These are phyloP conservation scores for Meda fulgida DNA, from an alignment of 2,797 vertebrate genomes.

Conservation along the genomic window DNA sequence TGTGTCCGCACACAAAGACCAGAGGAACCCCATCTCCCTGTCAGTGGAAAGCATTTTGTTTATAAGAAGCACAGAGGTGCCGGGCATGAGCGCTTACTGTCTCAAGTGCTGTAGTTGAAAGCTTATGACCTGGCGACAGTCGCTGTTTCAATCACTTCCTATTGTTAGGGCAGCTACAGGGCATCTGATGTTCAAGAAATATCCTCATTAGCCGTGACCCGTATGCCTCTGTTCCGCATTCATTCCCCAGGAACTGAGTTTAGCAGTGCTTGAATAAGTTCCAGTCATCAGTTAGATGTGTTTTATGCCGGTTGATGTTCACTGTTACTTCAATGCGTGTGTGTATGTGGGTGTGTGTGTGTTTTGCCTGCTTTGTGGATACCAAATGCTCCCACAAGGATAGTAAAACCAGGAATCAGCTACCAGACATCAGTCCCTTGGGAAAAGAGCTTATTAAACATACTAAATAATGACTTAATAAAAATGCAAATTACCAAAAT, in stretches of 20 bases:
- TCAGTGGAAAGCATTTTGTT: constrained; percentile 25
- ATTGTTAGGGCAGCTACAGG: constrained; percentile 32
- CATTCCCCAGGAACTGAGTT: not conserved
- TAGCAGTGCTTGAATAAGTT: not conserved
- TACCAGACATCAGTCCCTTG: not conserved
- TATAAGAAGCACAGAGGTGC: constrained; percentile 30
- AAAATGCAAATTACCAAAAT: not conserved
- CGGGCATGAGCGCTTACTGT: not conserved
- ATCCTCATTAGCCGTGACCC: constrained; percentile 33
- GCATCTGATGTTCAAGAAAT: constrained; percentile 34
- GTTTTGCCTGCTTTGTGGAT: not conserved
- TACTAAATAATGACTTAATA: not conserved
- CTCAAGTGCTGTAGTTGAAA: constrained; percentile 29
- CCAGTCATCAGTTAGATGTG: not conserved
- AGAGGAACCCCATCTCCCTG: not conserved
- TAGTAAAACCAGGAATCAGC: not conserved
- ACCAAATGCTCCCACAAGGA: not conserved
- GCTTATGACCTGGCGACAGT: constrained; percentile 30
- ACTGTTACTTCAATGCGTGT: constrained; percentile 15
- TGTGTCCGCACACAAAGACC: not conserved
- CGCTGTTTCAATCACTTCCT: constrained; percentile 37
- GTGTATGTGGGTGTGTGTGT: not conserved
- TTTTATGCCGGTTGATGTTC: not conserved
- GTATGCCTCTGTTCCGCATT: not conserved
- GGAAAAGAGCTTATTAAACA: no score